These are phyloP conservation scores for Serrognathus titanus DNA, from an alignment of 2,888 invertebrate genomes.

Conservation along the genomic window DNA sequence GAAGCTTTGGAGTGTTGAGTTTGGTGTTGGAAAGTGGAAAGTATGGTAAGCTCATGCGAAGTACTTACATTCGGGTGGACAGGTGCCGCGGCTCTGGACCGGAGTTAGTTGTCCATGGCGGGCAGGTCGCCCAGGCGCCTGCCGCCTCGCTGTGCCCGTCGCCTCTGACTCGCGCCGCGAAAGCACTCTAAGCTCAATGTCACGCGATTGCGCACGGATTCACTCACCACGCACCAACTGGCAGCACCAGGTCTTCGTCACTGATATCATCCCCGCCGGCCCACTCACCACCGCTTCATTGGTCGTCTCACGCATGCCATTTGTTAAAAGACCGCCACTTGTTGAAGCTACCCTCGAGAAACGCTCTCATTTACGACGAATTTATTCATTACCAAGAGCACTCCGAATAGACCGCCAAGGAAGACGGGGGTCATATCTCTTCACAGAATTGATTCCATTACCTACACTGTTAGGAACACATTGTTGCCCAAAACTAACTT, in stretches of 20 bases:
- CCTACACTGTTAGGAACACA: too few species aligned
- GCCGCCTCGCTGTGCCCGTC: slow-evolving; percentile 48
- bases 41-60: slow-evolving; percentile 9
- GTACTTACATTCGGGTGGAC: slow-evolving; percentile 41
- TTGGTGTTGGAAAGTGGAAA: background rate
- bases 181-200: slow-evolving; percentile 7
- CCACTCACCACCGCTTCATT: slow-evolving; percentile 37
- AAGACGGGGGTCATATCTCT: too few species aligned
- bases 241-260: slow-evolving; percentile 35
- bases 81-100: slow-evolving; percentile 42
- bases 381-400: slow-evolving; percentile 24
- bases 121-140: slow-evolving; percentile 43
- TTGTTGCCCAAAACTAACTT: too few species aligned
- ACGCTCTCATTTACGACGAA: slow-evolving; percentile 17
- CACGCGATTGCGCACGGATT: slow-evolving; percentile 42
- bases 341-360: slow-evolving; percentile 26
- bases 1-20: too few species aligned
- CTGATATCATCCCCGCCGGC: slow-evolving; percentile 43
- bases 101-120: slow-evolving; percentile 37
- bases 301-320: slow-evolving; percentile 42
- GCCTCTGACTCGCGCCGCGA: slow-evolving; percentile 42
- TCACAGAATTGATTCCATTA: too few species aligned
- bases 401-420: too few species aligned
- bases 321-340: slow-evolving; percentile 34
- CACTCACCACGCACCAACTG: slow-evolving; percentile 42